Evolutionary conservation across 2,888 invertebrate species (phyloP).

Genomic region (Drosophila hawaiiensis): DNA sequence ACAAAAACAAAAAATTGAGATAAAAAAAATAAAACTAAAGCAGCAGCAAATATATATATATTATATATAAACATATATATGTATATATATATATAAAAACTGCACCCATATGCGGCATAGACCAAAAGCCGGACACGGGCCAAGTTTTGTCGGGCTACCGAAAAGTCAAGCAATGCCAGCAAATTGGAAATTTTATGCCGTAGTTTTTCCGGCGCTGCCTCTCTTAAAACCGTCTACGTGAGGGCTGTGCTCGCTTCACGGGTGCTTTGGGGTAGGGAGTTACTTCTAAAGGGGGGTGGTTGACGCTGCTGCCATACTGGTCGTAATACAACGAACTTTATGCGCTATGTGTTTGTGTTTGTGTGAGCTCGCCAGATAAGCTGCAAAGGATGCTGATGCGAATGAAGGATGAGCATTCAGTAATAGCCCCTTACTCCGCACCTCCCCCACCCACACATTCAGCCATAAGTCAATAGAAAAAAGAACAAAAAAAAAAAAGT

Average conservation of each 20-base stretch:
- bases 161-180: conserved; percentile 73
- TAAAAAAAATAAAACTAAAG: not conserved
- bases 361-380: conserved; percentile 51
- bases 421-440: not conserved
- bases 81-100: conserved; percentile 9
- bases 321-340: conserved; percentile 64
- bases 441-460: not conserved
- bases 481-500: conserved; percentile 8
- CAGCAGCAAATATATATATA: not conserved
- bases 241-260: conserved; percentile 31
- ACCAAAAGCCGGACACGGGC: conserved; percentile 54
- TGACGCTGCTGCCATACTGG: conserved; percentile 13
- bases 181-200: conserved; percentile 81
- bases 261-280: not conserved
- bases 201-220: conserved; percentile 58
- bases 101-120: conserved; percentile 58
- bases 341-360: conserved; percentile 30
- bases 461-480: conserved; percentile 3
- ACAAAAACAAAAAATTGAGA: conserved; percentile 24
- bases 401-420: conserved; percentile 54
- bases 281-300: not conserved
- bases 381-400: conserved; percentile 54
- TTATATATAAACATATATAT: not conserved
- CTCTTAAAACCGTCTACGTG: conserved; percentile 70
- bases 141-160: conserved; percentile 63